phyloP scores from a whole-genome alignment of 2,113 vertebrate species.

The Melierax canorus region DNA sequence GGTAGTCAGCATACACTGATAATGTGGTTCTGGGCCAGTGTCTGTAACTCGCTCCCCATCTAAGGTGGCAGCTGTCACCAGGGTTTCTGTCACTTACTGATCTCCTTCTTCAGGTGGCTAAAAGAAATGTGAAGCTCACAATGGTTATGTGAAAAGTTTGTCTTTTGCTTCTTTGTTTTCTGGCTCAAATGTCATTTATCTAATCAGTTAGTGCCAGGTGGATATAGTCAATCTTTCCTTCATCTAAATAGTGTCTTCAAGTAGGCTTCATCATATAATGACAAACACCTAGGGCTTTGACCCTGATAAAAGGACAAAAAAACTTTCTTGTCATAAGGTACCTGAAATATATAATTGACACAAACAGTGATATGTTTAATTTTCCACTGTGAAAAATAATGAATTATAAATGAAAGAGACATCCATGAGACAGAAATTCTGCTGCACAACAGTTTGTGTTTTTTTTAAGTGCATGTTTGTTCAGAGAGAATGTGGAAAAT shows the following conservation, averaged over 20 bases:
- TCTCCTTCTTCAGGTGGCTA: background rate
- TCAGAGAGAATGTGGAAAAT: background rate
- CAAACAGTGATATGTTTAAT: background rate
- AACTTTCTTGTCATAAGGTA: background rate
- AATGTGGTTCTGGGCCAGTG: background rate
- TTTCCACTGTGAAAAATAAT: background rate
- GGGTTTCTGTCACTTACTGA: background rate
- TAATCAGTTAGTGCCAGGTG: background rate
- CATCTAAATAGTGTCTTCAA: background rate
- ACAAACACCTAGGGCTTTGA: background rate
- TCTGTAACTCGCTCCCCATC: background rate
- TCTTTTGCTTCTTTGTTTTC: background rate
- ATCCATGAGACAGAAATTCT: background rate
- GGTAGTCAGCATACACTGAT: background rate
- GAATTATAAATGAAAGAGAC: background rate
- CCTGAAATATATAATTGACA: background rate
- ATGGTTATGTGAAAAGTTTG: background rate
- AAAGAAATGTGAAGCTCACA: background rate
- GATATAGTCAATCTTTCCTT: background rate
- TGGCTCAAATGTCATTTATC: background rate
- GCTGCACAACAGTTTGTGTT: background rate
- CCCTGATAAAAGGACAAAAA: background rate
- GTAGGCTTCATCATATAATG: background rate
- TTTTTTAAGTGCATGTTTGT: background rate
- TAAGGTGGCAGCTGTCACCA: background rate